Evolutionary conservation across 2,113 vertebrate genomes (phyloP).

Genomic region (Aix galericulata): DNA sequence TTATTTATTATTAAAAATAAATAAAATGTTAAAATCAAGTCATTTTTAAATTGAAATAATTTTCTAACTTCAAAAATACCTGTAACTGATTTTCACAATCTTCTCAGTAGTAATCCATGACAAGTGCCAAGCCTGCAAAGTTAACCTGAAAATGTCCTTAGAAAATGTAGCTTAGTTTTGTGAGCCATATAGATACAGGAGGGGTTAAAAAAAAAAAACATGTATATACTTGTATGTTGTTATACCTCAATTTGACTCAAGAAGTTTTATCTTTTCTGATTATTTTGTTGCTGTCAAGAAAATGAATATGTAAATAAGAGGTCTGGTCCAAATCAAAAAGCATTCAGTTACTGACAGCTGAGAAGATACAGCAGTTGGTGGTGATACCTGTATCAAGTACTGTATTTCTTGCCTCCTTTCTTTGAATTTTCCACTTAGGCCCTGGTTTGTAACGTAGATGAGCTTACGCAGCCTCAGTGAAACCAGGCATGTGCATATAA

Average conservation of each 20-base stretch:
- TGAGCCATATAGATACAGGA: not conserved
- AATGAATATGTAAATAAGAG: not conserved
- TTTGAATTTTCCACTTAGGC: not conserved
- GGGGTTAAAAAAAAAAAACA: not conserved
- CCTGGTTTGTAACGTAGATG: not conserved
- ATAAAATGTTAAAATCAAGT: not conserved
- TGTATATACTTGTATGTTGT: not conserved
- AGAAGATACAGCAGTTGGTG: not conserved
- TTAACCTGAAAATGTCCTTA: not conserved
- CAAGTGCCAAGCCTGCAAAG: not conserved
- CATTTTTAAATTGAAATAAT: not conserved
- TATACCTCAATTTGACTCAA: not conserved
- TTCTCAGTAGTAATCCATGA: not conserved
- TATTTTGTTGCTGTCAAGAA: not conserved
- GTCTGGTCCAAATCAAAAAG: not conserved
- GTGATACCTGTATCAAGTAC: not conserved
- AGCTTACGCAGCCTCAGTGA: not conserved
- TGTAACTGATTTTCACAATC: not conserved
- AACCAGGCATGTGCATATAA: rapidly evolving
- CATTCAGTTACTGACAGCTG: not conserved
- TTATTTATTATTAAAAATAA: not conserved
- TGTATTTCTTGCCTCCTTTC: not conserved
- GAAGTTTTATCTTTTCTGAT: not conserved
- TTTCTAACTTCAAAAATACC: not conserved
- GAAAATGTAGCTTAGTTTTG: not conserved